Percentiles rank a stretch among this genome's conserved stretches.
Evolutionary conservation across 2,888 invertebrate genomes (phyloP).

Genomic region (Troides oblongomaculatus): DNA sequence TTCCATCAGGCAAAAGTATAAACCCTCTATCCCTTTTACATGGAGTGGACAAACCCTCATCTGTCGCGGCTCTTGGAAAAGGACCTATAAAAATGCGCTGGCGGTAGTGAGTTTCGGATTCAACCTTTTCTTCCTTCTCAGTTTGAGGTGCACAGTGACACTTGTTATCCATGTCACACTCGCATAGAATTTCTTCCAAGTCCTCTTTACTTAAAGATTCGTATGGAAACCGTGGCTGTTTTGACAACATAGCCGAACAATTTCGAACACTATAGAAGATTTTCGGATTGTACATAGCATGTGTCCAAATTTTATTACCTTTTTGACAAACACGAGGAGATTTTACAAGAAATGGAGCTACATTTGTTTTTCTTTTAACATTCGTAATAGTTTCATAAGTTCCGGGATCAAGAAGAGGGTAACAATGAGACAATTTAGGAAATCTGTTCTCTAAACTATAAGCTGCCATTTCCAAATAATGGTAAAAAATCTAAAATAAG

Average conservation of each 20-base stretch:
- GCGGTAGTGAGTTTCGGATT: conserved; percentile 33
- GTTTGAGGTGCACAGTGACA: conserved; percentile 54
- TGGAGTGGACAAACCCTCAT: conserved; percentile 45
- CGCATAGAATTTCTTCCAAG: conserved; percentile 56
- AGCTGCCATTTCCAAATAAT: conserved; percentile 45
- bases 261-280: conserved; percentile 49
- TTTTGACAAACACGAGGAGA: conserved; percentile 43
- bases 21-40: conserved; percentile 49
- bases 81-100: conserved; percentile 55
- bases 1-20: conserved; percentile 40
- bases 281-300: conserved; percentile 48
- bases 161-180: conserved; percentile 49
- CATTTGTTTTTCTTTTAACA: conserved; percentile 38
- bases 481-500: not conserved
- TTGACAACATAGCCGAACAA: conserved; percentile 54
- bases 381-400: conserved; percentile 48
- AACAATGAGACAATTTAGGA: conserved; percentile 42
- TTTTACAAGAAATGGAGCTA: conserved; percentile 57
- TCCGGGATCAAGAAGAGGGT: conserved; percentile 58
- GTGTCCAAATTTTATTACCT: conserved; percentile 51
- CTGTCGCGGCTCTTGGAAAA: conserved; percentile 39
- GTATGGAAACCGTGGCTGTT: conserved; percentile 59
- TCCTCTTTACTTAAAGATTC: conserved; percentile 55
- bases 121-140: conserved; percentile 33
- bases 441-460: conserved; percentile 53